Evolutionary conservation across 2,797 vertebrate species (phyloP), one percentile per base, ranked within the genome.

Genomic region (Paguma larvata): DNA sequence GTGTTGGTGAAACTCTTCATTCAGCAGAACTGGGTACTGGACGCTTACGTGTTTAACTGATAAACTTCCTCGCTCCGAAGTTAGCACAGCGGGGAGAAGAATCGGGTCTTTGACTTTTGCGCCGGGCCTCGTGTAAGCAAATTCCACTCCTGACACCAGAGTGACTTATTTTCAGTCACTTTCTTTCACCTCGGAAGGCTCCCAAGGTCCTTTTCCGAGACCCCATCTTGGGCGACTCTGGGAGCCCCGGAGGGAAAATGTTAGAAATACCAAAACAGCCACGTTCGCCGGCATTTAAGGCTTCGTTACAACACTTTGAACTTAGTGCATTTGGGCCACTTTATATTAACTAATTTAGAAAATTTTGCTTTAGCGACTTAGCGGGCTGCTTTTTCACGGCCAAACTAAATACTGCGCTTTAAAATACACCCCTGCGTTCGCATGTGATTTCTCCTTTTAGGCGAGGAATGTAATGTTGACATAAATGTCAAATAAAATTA

Each of bases 401-500:
- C 96, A 97, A 97, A 93, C 97, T 96, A 97, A 98, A 98, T 91
- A 97, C 75, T 96, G 94, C 80, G 82, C 89, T 97, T 95, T 92
- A 82, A 95, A 98, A 97, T 59, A 96, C 68, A 89, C 92, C 87
- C 94, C 92, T 86, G 94, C 68, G 0, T 32, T 51, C 48, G 27
- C 92, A 85, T 59, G 96, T n/a, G 85, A 97, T 93, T 97, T 96
- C 96, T 97, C 72, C 96, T 97, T 97, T 97, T 97, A 97, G 94
- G 92, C 95, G 75, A 93, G 97, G 97, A 98, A 95, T 98, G 97
- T 95, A 91, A 97, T 97, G 97, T 98, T 97, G 97, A 97, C 93
- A 98, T 97, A 97, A 97, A 97, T 97, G 97, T 98, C 98, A 98
- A 97, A 98, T 92, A 95, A 97, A 97, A 98, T 97, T 98, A 97